Percentiles rank a stretch among this genome's conserved stretches.
phyloP scores from a whole-genome alignment of 1,140 invertebrate species.

The Amphibalanus amphitrite region DNA sequence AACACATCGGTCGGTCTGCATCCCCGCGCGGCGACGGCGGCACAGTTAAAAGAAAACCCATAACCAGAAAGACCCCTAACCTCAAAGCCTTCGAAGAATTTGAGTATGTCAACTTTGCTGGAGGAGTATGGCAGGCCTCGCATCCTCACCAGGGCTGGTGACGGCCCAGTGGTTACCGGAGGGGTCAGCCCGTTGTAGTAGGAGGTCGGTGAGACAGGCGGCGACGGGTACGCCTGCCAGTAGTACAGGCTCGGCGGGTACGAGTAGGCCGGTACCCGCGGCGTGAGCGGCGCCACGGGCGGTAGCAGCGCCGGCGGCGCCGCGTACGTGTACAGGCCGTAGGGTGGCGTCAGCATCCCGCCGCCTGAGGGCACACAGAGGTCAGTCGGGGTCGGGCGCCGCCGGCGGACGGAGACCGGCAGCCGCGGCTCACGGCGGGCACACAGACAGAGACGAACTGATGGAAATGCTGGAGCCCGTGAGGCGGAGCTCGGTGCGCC shows the following conservation, averaged over 20 bases:
- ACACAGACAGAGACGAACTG: not conserved
- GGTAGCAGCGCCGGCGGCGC: slow-evolving; percentile 27
- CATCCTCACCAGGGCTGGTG: slow-evolving; percentile 5
- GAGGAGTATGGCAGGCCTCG: slow-evolving; percentile 4
- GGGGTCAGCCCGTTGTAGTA: slow-evolving; percentile 44
- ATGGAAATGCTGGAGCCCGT: no score
- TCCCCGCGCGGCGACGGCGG: not conserved
- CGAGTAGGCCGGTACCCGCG: slow-evolving; percentile 25
- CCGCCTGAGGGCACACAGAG: slow-evolving; percentile 27
- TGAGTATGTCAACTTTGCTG: slow-evolving; percentile 24
- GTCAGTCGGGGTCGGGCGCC: not conserved
- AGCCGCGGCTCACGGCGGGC: not conserved
- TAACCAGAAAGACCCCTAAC: slow-evolving; percentile 22
- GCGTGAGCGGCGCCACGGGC: slow-evolving; percentile 30
- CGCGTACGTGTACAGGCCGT: slow-evolving; percentile 26
- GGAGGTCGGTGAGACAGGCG: slow-evolving; percentile 69
- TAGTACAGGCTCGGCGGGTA: slow-evolving; percentile 43
- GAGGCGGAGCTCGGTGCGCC: no score
- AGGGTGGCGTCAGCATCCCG: slow-evolving; percentile 33
- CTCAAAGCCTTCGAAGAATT: slow-evolving; percentile 33
- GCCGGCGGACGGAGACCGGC: not conserved
- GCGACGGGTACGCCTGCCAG: slow-evolving; percentile 70
- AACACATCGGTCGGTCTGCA: not conserved
- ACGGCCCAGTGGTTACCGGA: not conserved
- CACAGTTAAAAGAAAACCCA: slow-evolving; percentile 8